These are phyloP conservation scores for Aurelia aurita complex sp. Pacific DNA, from an alignment of 30 jellyfish, hydroid and myxozoan genomes.

Conservation along the genomic window DNA sequence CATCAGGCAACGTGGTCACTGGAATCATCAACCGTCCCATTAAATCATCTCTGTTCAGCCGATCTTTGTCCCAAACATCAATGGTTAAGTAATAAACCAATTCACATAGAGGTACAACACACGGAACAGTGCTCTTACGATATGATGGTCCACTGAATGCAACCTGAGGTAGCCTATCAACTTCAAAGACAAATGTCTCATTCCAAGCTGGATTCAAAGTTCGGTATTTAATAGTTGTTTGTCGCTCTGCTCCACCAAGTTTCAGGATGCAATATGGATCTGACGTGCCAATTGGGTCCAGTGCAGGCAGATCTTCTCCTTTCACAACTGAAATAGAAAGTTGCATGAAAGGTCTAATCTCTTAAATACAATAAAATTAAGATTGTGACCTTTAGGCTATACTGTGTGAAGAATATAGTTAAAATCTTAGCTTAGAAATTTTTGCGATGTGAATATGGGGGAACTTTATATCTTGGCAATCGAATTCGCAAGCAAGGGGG, in stretches of 20 bases:
- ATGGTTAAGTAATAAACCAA: slow-evolving; percentile 69
- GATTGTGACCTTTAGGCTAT: not conserved
- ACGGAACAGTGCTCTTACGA: slow-evolving; percentile 38
- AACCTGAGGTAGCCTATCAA: slow-evolving; percentile 82
- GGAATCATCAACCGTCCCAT: slow-evolving; percentile 90
- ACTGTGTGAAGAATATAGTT: not conserved
- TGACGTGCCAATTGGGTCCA: slow-evolving; percentile 86
- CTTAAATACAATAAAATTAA: not conserved
- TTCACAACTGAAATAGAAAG: slow-evolving; percentile 64
- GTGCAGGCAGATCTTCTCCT: slow-evolving; percentile 86
- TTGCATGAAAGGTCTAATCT: not conserved
- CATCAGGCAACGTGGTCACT: slow-evolving; percentile 71
- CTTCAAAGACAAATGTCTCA: slow-evolving; percentile 82
- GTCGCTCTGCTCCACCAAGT: slow-evolving; percentile 74
- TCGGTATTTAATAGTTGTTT: slow-evolving; percentile 59
- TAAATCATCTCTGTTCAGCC: slow-evolving; percentile 86
- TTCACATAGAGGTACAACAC: slow-evolving; percentile 79
- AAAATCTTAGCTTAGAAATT: no score
- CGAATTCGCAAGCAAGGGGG: no score
- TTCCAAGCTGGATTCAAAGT: slow-evolving; percentile 86
- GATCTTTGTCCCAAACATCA: slow-evolving; percentile 96
- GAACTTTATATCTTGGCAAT: no score
- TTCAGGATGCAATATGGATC: slow-evolving; percentile 93
- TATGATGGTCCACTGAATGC: slow-evolving; percentile 71
- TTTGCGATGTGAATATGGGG: no score